Evolutionary conservation across 2,113 vertebrate species (phyloP).

Genomic region (Mus spicilegus): DNA sequence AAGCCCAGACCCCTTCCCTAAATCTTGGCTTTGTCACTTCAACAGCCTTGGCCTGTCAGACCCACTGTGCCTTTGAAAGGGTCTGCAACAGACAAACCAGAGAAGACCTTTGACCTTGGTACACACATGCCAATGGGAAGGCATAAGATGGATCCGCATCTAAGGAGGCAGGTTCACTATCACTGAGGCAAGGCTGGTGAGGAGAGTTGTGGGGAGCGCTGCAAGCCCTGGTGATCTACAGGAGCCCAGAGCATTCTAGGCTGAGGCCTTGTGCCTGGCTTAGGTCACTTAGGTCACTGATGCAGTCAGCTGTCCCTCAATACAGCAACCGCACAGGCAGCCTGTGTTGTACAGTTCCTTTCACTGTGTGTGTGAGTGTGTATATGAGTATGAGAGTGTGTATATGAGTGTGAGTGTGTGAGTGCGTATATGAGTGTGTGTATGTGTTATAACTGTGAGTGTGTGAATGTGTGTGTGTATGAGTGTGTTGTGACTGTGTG

Average conservation of each 20-base stretch:
- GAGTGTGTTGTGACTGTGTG: background rate
- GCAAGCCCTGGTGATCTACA: no score
- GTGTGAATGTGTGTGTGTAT: background rate
- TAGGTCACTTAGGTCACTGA: no score
- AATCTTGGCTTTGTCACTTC: background rate
- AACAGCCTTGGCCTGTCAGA: background rate
- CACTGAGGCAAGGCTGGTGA: background rate
- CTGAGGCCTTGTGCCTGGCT: background rate
- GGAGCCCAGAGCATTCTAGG: background rate
- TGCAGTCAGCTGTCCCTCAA: no score
- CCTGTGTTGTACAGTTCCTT: background rate
- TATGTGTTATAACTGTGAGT: background rate
- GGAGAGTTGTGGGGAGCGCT: background rate
- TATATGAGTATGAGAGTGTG: background rate
- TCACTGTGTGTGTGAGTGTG: background rate
- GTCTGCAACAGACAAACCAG: background rate
- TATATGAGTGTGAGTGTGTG: background rate
- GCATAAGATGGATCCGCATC: background rate
- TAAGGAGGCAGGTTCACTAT: background rate
- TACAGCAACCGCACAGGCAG: no score
- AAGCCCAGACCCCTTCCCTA: background rate
- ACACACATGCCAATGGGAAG: background rate
- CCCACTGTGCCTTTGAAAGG: background rate
- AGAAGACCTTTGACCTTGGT: background rate
- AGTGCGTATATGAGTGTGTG: background rate